phyloP scores from a whole-genome alignment of 1,140 invertebrate genomes.

The Caerostris darwini region DNA sequence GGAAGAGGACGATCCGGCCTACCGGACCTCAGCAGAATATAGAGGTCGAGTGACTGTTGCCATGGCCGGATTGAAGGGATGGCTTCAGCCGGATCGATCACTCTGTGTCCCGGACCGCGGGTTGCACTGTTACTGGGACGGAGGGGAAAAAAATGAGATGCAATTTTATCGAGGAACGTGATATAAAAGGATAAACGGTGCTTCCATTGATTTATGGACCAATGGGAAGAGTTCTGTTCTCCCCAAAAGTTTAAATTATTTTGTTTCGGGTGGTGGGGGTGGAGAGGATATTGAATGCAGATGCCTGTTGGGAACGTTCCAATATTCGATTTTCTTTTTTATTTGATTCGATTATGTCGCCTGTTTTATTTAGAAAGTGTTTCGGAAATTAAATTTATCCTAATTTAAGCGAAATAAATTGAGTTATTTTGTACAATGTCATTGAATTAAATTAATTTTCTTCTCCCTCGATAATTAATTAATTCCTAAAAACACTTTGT shows the following conservation, averaged over 20 bases:
- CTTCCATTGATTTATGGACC: background rate
- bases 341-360: background rate
- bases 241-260: background rate
- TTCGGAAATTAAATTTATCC: no score
- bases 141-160: background rate
- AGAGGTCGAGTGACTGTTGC: constrained; percentile 47
- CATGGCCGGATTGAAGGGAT: constrained; percentile 34
- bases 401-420: no score
- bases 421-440: no score
- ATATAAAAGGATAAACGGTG: constrained; percentile 15
- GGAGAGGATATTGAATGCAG: background rate
- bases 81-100: constrained; percentile 27
- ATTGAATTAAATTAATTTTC: no score
- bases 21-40: background rate
- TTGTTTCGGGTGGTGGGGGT: background rate
- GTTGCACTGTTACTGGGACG: background rate
- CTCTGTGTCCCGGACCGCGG: background rate
- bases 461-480: no score
- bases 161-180: constrained; percentile 10
- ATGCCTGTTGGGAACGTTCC: background rate
- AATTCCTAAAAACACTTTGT: no score
- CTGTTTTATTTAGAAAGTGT: no score
- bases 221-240: background rate
- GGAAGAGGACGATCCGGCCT: background rate
- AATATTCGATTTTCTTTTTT: background rate